Evolutionary conservation across 1,140 invertebrate genomes (phyloP).

Genomic region (Rhysida immarginata): DNA sequence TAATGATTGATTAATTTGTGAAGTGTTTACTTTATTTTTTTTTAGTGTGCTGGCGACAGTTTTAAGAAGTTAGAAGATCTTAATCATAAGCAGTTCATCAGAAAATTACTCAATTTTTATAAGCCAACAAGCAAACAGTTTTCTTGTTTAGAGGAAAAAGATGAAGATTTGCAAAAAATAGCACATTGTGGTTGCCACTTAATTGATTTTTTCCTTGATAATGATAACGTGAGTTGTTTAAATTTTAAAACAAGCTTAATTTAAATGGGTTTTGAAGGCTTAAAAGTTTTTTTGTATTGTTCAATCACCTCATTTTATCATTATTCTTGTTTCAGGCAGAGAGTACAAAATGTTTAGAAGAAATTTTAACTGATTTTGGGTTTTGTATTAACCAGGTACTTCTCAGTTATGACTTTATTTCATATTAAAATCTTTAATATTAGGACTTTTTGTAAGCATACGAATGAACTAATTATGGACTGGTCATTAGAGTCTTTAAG

Average conservation of each 20-base stretch:
- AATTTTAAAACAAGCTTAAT: too few relatives aligned
- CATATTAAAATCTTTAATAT: too few relatives aligned
- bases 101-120: constrained; percentile 66
- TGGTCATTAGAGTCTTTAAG: too few relatives aligned
- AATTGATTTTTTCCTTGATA: constrained; percentile 52
- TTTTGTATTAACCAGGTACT: constrained; percentile 42
- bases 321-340: constrained; percentile 31
- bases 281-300: too few relatives aligned
- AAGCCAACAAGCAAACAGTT: constrained; percentile 71
- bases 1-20: too few relatives aligned
- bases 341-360: constrained; percentile 42
- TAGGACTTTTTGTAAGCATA: too few relatives aligned
- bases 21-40: constrained; percentile 16
- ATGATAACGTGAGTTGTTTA: constrained; percentile 36
- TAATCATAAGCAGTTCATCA: constrained; percentile 58
- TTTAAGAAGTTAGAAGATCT: constrained; percentile 51
- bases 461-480: too few relatives aligned
- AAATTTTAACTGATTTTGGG: constrained; percentile 64
- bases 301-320: too few relatives aligned
- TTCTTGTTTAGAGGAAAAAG: constrained; percentile 48
- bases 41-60: constrained; percentile 35
- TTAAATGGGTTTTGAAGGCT: too few relatives aligned
- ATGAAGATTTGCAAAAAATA: constrained; percentile 40
- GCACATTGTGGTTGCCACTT: constrained; percentile 57
- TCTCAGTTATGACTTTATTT: too few relatives aligned